Base-by-base conservation (phyloP, 2,113 vertebrate species). In the Pao palembangensis region DNA sequence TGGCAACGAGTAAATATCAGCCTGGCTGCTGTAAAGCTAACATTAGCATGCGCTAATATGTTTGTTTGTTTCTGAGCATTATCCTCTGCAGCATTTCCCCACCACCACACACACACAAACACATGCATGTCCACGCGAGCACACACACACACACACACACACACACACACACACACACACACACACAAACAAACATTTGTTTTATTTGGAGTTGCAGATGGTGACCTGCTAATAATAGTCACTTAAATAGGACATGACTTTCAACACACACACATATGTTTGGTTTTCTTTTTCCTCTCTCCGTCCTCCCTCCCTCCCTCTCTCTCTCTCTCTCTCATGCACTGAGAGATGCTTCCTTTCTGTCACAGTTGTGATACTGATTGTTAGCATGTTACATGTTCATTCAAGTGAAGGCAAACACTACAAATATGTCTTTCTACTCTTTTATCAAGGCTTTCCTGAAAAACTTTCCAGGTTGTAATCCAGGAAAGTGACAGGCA, bases 231-330 rank as follows among this genome's bases (percentile, higher is more conserved):
- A 83, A 80, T 85, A 86, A 81, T 74, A 76, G 78, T 79, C 64
- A 69, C 67, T 76, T 82, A 86, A 77, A 79, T 77, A 75, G 80
- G 69, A 82, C 74, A 82, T 76, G 75, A 85, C 75, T 82, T 79
- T 76, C 47, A 31, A 76, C 20, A 28, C 4, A 5, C 63, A 25
- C 23, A 76, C 76, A 82, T 82, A 81, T 78, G 79, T 78, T 79
- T 69, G 38, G 17, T 38, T 34, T 6, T 64, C 20, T 49, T 78
- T 55, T 63, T 80, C 52, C 42, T 38, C 75, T 38, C 49, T 31
- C 58, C 38, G 14, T 7, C 55, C 52, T 67, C 20, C n/a, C 10
- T 51, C 6, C 43, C 19, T 55, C 52, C 55, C 4, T 28, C 28
- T 25, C 7, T 23, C 12, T 47, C 25, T 28, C 5, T 28, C 25